Percentiles rank a stretch among this genome's conserved stretches.
These are phyloP conservation scores for Ptyas mucosa DNA, from an alignment of 2,113 vertebrate genomes.

Conservation along the genomic window DNA sequence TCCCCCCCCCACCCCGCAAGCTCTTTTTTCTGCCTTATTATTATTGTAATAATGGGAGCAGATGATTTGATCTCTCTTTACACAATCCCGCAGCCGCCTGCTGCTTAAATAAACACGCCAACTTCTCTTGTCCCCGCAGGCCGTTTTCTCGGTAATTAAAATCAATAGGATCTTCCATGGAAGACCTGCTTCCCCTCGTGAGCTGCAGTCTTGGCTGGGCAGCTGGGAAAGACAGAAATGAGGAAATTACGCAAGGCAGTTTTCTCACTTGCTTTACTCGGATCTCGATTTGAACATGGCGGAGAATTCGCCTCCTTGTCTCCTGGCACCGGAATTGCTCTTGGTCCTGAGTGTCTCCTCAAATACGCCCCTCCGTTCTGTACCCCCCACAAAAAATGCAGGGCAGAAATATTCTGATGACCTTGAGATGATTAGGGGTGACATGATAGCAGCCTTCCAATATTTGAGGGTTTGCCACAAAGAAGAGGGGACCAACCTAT, in stretches of 20 bases:
- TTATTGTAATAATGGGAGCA: slow-evolving; percentile 91
- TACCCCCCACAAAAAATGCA: slow-evolving; percentile 28
- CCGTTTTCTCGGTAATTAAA: slow-evolving; percentile 97
- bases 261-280: slow-evolving; percentile 41
- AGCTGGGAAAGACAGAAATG: slow-evolving; percentile 65
- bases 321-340: not conserved
- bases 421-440: slow-evolving; percentile 29
- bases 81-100: slow-evolving; percentile 81
- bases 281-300: slow-evolving; percentile 10
- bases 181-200: slow-evolving; percentile 80
- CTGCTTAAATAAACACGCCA: slow-evolving; percentile 89
- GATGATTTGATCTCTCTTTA: slow-evolving; percentile 90
- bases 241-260: slow-evolving; percentile 27
- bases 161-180: slow-evolving; percentile 96
- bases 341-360: not conserved
- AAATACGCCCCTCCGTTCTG: not conserved
- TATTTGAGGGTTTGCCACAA: not conserved
- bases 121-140: slow-evolving; percentile 91
- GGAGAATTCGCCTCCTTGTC: slow-evolving; percentile 6
- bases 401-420: slow-evolving; percentile 63
- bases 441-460: not conserved
- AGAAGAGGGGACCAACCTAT: rapidly evolving
- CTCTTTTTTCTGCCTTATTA: slow-evolving; percentile 85
- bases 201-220: slow-evolving; percentile 60
- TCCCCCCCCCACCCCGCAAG: slow-evolving; percentile 59